Evolutionary conservation across 2,888 invertebrate genomes (phyloP).

Genomic region (Physocephala rufipes): DNA sequence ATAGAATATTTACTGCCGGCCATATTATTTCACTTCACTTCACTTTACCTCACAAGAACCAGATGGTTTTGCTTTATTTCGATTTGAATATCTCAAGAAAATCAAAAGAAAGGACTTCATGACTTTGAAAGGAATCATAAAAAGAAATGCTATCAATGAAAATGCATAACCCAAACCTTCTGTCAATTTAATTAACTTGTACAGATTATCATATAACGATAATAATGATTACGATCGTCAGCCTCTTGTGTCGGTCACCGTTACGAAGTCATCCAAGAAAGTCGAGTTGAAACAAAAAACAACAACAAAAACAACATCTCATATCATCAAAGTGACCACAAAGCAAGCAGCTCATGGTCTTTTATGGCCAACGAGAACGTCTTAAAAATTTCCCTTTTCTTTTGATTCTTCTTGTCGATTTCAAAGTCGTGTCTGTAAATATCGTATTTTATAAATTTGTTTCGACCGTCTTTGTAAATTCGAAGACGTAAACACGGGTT

Average conservation of each 20-base stretch:
- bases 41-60: neutral
- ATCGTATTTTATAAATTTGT: neutral
- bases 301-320: conserved; percentile 1
- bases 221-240: conserved; percentile 31
- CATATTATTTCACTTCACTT: neutral
- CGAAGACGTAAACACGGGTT: neutral
- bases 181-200: conserved; percentile 41
- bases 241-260: too few species aligned
- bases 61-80: neutral
- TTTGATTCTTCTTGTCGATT: neutral
- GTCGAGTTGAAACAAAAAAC: conserved; percentile 2
- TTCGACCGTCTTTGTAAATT: neutral
- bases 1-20: conserved; percentile 9
- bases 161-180: neutral
- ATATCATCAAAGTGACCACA: conserved; percentile 59
- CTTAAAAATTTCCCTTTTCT: conserved; percentile 46
- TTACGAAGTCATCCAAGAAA: too few species aligned
- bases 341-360: conserved; percentile 37
- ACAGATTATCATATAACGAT: conserved; percentile 39
- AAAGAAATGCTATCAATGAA: conserved; percentile 36
- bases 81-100: neutral
- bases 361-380: conserved; percentile 44
- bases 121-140: neutral
- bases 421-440: neutral
- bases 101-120: conserved; percentile 22